Conservation (phyloP, 2,113 vertebrate species). For the Paradisaea rubra region DNA sequence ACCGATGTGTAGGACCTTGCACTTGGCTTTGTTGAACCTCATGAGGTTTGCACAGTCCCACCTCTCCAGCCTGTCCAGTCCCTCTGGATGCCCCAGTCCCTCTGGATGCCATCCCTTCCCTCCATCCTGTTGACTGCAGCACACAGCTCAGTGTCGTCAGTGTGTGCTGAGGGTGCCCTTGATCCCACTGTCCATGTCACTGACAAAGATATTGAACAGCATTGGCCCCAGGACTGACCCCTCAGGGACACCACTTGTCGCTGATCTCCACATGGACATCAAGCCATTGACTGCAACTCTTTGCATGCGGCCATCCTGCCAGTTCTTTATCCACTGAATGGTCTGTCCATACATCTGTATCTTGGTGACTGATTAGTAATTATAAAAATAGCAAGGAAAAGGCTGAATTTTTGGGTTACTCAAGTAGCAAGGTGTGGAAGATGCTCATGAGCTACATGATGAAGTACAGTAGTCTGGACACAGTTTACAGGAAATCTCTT, state of each 20-base stretch:
- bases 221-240: fast-evolving
- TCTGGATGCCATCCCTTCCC: background rate
- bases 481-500: background rate
- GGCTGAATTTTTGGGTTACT: background rate
- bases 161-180: background rate
- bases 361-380: background rate
- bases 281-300: background rate
- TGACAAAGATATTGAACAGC: background rate
- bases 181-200: background rate
- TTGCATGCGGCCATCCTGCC: background rate
- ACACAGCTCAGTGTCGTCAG: fast-evolving
- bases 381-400: background rate
- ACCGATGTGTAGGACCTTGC: background rate
- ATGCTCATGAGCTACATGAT: background rate
- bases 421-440: background rate
- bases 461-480: background rate
- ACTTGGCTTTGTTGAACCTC: background rate
- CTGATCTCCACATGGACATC: fast-evolving
- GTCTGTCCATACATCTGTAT: background rate
- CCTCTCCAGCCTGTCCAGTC: background rate
- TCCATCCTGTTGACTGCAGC: fast-evolving
- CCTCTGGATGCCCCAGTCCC: background rate
- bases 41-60: background rate
- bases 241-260: background rate
- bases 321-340: background rate